A percentile compares a stretch with the other conserved stretches of the same genome.
Evolutionary conservation across 2,888 invertebrate genomes (phyloP).

Genomic region (Neoscelio sp.): DNA sequence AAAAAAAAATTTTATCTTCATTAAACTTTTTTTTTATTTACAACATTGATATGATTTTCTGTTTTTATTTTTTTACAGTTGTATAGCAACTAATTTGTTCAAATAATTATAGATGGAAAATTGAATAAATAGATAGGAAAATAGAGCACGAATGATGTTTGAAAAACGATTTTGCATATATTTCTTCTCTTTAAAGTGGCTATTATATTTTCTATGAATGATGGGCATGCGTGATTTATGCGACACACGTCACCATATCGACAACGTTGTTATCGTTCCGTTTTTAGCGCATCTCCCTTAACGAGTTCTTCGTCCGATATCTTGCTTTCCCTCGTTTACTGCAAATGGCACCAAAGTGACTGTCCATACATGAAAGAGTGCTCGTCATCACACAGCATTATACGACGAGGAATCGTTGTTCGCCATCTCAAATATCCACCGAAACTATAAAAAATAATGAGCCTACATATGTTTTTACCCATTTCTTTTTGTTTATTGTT

Average conservation of each 20-base stretch:
- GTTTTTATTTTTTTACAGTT: too few species aligned
- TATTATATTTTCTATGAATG: conserved; percentile 3
- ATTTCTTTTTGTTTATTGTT: too few species aligned
- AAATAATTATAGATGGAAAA: too few species aligned
- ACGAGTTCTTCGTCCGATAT: conserved; percentile 14
- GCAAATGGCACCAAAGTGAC: conserved; percentile 11
- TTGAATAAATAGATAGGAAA: background rate
- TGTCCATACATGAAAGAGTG: conserved; percentile 6
- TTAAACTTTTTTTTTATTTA: too few species aligned
- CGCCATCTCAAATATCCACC: too few species aligned
- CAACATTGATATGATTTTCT: too few species aligned
- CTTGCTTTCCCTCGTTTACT: conserved; percentile 14
- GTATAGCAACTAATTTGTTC: too few species aligned
- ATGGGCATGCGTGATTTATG: conserved; percentile 7
- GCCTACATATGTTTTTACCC: too few species aligned
- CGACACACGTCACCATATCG: conserved; percentile 12
- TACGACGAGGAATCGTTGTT: background rate
- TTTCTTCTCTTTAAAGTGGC: background rate
- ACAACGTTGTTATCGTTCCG: conserved; percentile 14
- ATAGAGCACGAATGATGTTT: background rate
- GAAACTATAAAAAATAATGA: too few species aligned
- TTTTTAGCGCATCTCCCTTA: conserved; percentile 8
- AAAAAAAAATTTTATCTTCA: too few species aligned
- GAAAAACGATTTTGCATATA: background rate
- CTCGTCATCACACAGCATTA: conserved; percentile 6